Conservation (phyloP, 2,113 vertebrate species). For the Oncorhynchus mykiss region DNA sequence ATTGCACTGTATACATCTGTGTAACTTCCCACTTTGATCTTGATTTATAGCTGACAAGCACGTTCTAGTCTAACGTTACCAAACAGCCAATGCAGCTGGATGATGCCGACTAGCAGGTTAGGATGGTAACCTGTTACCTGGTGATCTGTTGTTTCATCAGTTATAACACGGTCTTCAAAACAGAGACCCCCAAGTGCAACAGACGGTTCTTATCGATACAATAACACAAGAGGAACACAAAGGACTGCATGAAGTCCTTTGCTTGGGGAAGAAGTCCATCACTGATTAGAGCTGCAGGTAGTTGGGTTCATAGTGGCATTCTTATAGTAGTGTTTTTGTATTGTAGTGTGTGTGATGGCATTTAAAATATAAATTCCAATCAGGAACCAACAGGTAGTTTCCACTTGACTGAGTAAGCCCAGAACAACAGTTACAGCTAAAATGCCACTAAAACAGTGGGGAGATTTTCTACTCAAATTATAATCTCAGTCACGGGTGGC, state of each 20-base stretch:
- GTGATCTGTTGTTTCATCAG: neutral
- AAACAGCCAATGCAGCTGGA: neutral
- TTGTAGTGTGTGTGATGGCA: constrained; percentile 3
- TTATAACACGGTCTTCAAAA: neutral
- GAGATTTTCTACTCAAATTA: neutral
- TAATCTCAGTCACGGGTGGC: too few species aligned
- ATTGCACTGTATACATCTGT: constrained; percentile 6
- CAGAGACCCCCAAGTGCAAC: neutral
- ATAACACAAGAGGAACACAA: neutral
- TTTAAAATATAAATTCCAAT: neutral
- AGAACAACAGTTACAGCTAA: too few species aligned
- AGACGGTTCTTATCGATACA: neutral
- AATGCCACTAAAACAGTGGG: neutral
- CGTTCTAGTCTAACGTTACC: neutral
- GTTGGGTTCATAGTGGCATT: neutral
- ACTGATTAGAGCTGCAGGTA: neutral
- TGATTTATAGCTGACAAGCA: neutral
- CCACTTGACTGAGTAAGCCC: neutral
- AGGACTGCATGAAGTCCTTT: neutral
- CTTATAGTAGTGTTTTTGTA: constrained; percentile 9
- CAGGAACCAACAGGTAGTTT: neutral
- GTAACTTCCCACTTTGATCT: neutral
- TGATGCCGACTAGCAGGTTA: neutral
- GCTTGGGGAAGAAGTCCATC: too few species aligned
- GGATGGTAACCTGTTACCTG: neutral